phyloP scores from a whole-genome alignment of 2,113 vertebrate species.

The Microcebus jonahi region DNA sequence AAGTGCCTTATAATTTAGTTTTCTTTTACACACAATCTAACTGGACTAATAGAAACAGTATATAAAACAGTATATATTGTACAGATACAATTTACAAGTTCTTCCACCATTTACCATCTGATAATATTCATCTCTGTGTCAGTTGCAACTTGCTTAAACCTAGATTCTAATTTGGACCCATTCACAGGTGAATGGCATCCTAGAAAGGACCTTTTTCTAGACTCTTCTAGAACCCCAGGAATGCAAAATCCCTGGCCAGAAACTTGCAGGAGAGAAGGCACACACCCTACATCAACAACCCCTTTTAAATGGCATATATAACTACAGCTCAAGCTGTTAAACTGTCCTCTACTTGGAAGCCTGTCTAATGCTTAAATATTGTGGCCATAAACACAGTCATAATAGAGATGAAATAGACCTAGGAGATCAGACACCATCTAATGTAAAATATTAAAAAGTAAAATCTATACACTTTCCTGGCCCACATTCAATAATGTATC shows the following conservation, averaged over 20 bases:
- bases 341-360: constrained; percentile 68
- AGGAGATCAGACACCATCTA: constrained; percentile 76
- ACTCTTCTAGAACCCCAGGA: constrained; percentile 22
- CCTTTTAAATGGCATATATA: constrained; percentile 19
- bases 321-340: constrained; percentile 65
- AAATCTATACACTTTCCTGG: constrained; percentile 76
- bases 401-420: constrained; percentile 79
- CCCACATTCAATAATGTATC: constrained; percentile 70
- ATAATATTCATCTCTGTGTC: constrained; percentile 72
- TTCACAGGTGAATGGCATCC: constrained; percentile 55
- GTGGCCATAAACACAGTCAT: constrained; percentile 76
- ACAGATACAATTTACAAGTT: constrained; percentile 80
- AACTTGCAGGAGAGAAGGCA: not conserved
- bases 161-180: constrained; percentile 48
- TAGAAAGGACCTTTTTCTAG: constrained; percentile 28
- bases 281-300: not conserved
- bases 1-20: constrained; percentile 88
- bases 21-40: constrained; percentile 75
- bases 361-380: constrained; percentile 73
- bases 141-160: constrained; percentile 60
- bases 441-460: constrained; percentile 80
- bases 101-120: constrained; percentile 77
- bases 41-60: constrained; percentile 73
- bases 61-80: constrained; percentile 66
- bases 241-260: constrained; percentile 49